These are phyloP conservation scores for Lasaia peninsularis DNA, from an alignment of 1,140 invertebrate species.

Conservation along the genomic window DNA sequence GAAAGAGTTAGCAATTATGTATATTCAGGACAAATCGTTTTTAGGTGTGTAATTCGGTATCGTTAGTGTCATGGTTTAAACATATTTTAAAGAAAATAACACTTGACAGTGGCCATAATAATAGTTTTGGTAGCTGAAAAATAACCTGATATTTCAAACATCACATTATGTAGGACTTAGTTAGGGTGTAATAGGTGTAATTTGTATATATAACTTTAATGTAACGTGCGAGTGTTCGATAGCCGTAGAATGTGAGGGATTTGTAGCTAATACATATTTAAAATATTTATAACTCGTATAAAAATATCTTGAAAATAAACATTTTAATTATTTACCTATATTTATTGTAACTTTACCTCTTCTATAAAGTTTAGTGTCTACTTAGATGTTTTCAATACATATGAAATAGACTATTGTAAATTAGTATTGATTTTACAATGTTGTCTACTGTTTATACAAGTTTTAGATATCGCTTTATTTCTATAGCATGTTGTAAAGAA, in stretches of 20 bases:
- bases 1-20: too few species aligned
- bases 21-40: too few species aligned
- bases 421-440: constrained; percentile 16
- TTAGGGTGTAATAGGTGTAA: constrained; percentile 56
- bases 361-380: constrained; percentile 19
- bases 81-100: constrained; percentile 3
- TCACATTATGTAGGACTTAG: constrained; percentile 40
- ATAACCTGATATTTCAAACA: neutral
- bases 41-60: too few species aligned
- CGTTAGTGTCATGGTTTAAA: too few species aligned
- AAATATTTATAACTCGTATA: constrained; percentile 32
- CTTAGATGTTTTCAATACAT: constrained; percentile 15
- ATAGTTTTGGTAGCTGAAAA: neutral
- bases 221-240: constrained; percentile 74
- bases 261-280: constrained; percentile 44
- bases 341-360: constrained; percentile 18
- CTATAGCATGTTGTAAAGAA: constrained; percentile 16
- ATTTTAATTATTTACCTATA: constrained; percentile 23
- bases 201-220: constrained; percentile 72
- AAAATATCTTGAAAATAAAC: constrained; percentile 10
- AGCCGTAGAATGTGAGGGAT: constrained; percentile 67
- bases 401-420: constrained; percentile 14
- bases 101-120: constrained; percentile 6
- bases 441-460: constrained; percentile 17
- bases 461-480: constrained; percentile 17